Conservation (phyloP, 2,888 invertebrate genomes). For the Myathropa florea region DNA sequence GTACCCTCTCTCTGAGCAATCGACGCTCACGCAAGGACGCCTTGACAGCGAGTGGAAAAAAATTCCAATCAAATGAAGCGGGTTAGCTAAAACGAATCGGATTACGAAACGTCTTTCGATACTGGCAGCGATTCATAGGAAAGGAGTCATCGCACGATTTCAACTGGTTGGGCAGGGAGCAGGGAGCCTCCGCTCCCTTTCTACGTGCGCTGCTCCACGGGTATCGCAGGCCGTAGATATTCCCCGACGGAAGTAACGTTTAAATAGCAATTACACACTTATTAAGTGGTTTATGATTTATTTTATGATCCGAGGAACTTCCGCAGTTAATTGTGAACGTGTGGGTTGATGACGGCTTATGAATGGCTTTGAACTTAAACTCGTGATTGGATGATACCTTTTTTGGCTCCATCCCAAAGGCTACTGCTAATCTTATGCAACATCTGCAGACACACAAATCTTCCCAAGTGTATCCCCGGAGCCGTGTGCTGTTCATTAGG, state of each 20-base stretch:
- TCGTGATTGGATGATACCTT: neutral
- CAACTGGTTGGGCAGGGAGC: too few species aligned
- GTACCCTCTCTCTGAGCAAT: constrained; percentile 2
- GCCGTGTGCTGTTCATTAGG: neutral
- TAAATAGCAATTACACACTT: constrained; percentile 28
- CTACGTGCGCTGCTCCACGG: neutral
- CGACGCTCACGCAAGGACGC: constrained; percentile 16
- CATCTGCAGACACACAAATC: neutral
- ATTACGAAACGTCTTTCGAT: neutral
- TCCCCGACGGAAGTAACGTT: constrained; percentile 23
- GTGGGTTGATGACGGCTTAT: neutral
- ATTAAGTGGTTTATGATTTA: constrained; percentile 21
- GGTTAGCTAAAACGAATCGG: too few species aligned
- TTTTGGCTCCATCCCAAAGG: neutral
- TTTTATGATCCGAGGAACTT: constrained; percentile 25
- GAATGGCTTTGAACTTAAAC: constrained; percentile 29
- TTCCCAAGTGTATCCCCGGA: neutral
- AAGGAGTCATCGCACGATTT: constrained; percentile 14
- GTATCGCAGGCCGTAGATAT: too few species aligned
- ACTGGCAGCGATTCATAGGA: neutral
- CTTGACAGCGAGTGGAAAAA: constrained; percentile 19
- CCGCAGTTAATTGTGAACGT: constrained; percentile 20
- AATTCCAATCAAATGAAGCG: neutral
- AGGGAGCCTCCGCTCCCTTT: neutral
- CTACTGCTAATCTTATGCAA: neutral